Evolutionary conservation across 2,797 vertebrate genomes (phyloP).

Genomic region (Amblyraja radiata): DNA sequence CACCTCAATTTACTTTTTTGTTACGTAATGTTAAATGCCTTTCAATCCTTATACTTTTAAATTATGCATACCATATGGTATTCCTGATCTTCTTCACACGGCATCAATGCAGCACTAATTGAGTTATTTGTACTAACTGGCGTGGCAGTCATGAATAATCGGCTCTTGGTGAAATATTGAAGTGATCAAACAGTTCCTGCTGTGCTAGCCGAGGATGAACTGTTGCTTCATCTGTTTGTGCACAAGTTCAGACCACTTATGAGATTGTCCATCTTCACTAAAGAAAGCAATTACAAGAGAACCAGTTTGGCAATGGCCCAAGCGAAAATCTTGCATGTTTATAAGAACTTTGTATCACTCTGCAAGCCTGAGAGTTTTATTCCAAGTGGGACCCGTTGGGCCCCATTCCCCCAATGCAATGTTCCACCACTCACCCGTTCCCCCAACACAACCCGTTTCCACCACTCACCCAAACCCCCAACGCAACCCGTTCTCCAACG

Average conservation of each 20-base stretch:
- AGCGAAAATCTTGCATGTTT: background rate
- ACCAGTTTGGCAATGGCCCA: background rate
- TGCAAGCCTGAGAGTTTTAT: background rate
- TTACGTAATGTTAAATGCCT: background rate
- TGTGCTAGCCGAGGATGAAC: background rate
- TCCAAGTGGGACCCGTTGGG: no score
- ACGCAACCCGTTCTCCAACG: no score
- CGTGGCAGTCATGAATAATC: constrained; percentile 18
- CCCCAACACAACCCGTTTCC: no score
- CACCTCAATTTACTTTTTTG: constrained; percentile 33
- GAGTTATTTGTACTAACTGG: constrained; percentile 27
- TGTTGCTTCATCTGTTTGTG: constrained; percentile 1
- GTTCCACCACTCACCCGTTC: no score
- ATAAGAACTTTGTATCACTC: background rate
- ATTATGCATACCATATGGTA: constrained; percentile 28
- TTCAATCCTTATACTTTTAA: constrained; percentile 31
- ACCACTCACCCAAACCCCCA: no score
- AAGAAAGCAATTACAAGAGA: background rate
- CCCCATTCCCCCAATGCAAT: no score
- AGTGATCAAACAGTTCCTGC: background rate
- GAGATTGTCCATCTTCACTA: background rate
- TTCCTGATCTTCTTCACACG: constrained; percentile 18
- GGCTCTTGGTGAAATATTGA: background rate
- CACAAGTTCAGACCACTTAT: background rate
- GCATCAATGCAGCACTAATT: constrained; percentile 34